Percentiles rank a stretch among this genome's conserved stretches.
Evolutionary conservation across 2,888 invertebrate species (phyloP).

Genomic region (Heteromyza rotundicornis): DNA sequence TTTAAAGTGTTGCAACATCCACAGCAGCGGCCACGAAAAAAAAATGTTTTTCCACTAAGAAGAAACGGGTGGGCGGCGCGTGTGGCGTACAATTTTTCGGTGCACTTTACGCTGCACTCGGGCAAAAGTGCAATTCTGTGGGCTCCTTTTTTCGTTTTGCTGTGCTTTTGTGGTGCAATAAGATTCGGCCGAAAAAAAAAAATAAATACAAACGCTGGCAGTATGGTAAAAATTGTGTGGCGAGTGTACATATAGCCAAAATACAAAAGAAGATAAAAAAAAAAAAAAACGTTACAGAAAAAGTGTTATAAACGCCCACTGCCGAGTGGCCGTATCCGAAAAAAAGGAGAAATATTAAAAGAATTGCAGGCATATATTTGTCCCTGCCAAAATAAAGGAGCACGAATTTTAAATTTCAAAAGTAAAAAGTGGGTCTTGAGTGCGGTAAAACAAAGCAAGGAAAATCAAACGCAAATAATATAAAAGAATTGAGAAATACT

Average conservation of each 20-base stretch:
- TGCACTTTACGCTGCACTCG: conserved; percentile 24
- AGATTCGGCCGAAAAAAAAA: conserved; percentile 1
- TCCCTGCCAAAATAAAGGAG: too few species aligned
- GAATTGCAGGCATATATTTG: background rate
- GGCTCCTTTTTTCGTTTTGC: background rate
- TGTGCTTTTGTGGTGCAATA: conserved; percentile 8
- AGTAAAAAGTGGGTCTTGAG: too few species aligned
- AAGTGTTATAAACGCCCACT: background rate
- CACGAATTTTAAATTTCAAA: too few species aligned
- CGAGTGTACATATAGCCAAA: background rate
- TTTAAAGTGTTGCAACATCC: conserved; percentile 1
- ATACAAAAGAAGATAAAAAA: background rate
- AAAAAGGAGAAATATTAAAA: background rate
- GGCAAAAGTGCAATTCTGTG: conserved; percentile 18
- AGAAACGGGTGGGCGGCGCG: conserved; percentile 18
- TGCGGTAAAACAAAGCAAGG: background rate
- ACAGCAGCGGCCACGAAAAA: conserved; percentile 16
- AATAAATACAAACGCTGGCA: background rate
- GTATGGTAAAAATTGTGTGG: conserved; percentile 13
- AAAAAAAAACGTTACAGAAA: background rate
- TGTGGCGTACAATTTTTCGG: conserved; percentile 24
- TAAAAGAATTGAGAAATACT: background rate
- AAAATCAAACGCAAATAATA: background rate
- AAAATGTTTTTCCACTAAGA: conserved; percentile 2
- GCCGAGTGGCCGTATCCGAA: background rate